A percentile compares a stretch with the other conserved stretches of the same genome.
These are phyloP conservation scores for Escarpia spicata DNA, from an alignment of 2,888 invertebrate species.

Conservation along the genomic window DNA sequence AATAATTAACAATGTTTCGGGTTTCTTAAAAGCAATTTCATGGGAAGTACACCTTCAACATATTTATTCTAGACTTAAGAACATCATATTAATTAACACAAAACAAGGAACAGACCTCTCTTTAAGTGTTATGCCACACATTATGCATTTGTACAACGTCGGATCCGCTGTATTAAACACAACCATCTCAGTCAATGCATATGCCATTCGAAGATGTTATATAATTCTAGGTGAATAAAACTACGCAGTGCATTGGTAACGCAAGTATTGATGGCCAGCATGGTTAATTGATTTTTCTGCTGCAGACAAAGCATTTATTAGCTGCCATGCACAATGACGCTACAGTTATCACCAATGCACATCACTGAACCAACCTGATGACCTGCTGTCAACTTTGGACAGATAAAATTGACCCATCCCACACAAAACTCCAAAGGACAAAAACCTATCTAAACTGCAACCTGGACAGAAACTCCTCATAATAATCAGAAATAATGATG, in stretches of 20 bases:
- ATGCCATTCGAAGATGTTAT: background rate
- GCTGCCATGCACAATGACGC: background rate
- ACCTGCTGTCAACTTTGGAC: background rate
- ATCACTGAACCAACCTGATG: background rate
- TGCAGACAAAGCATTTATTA: background rate
- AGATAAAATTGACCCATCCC: background rate
- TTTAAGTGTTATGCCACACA: background rate
- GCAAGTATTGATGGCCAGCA: background rate
- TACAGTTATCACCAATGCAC: background rate
- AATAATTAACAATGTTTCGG: too few relatives aligned
- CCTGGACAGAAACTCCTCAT: too few relatives aligned
- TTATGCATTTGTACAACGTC: background rate
- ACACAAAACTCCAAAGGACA: background rate
- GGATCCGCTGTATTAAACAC: background rate
- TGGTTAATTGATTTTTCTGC: background rate
- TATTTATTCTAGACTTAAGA: too few relatives aligned
- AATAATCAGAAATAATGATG: too few relatives aligned
- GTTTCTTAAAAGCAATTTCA: too few relatives aligned
- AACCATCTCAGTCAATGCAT: background rate
- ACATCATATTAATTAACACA: too few relatives aligned
- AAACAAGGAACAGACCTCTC: too few relatives aligned
- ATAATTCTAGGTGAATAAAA: background rate
- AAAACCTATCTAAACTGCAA: too few relatives aligned
- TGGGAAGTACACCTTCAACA: too few relatives aligned
- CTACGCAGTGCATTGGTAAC: background rate